Percentiles rank a stretch among this genome's conserved stretches.
Evolutionary conservation across 2,797 vertebrate genomes (phyloP).

Genomic region (Pipistrellus pipistrellus): DNA sequence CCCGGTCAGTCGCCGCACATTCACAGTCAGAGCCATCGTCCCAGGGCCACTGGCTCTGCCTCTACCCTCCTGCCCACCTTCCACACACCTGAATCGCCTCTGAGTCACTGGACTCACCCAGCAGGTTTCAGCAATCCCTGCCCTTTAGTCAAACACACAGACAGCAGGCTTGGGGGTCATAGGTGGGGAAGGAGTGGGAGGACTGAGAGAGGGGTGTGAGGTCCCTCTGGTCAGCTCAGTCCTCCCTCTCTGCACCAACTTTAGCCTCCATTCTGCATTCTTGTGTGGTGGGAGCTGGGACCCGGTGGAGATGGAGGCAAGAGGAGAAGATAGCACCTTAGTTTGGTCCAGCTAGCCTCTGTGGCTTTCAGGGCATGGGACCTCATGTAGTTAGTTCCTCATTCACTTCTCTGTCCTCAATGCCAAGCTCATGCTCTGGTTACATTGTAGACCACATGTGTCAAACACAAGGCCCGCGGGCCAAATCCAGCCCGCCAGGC

Average conservation of each 20-base stretch:
- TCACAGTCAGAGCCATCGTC: conserved; percentile 93
- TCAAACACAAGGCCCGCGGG: too few relatives aligned
- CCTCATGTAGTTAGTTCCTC: background rate
- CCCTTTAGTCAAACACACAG: conserved; percentile 80
- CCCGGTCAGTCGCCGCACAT: conserved; percentile 90
- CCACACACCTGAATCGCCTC: conserved; percentile 13
- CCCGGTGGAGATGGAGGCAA: background rate
- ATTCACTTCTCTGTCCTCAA: background rate
- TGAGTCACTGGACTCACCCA: conserved; percentile 85
- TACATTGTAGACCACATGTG: background rate
- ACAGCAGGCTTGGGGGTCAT: conserved; percentile 48
- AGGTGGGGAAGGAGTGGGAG: background rate
- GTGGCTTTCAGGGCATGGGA: background rate
- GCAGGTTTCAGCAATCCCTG: conserved; percentile 87
- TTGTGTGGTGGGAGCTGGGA: background rate
- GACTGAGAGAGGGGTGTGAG: background rate
- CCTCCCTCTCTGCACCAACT: background rate
- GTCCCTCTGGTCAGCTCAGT: background rate
- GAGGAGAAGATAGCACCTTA: background rate
- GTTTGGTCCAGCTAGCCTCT: background rate
- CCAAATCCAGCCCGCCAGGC: too few relatives aligned
- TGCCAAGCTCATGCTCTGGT: background rate
- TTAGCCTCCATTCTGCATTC: background rate
- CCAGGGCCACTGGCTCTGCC: conserved; percentile 33
- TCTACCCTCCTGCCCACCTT: conserved; percentile 67